These are phyloP conservation scores for Syngnathus typhle DNA, from an alignment of 2,113 vertebrate genomes.

Conservation along the genomic window DNA sequence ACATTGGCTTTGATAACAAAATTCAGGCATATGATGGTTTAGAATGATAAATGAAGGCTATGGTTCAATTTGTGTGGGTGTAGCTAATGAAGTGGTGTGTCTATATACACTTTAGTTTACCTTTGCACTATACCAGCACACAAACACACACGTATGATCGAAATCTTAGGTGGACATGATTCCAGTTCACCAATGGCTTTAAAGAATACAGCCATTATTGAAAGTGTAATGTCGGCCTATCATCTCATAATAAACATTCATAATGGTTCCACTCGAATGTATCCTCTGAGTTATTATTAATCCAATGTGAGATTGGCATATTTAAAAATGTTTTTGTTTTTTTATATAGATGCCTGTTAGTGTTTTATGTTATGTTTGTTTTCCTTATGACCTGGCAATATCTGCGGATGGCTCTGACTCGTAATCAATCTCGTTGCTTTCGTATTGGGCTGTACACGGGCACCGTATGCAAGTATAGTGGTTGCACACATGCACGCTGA, in stretches of 20 bases:
- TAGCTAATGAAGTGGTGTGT: background rate
- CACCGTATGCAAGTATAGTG: slow-evolving; percentile 54
- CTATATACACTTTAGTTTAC: background rate
- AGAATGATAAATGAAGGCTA: background rate
- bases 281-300: background rate
- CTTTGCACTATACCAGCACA: background rate
- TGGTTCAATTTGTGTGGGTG: background rate
- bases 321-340: background rate
- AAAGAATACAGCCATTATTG: background rate
- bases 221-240: background rate
- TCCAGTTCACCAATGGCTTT: background rate
- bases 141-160: background rate
- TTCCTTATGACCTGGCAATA: background rate
- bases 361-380: slow-evolving; percentile 10
- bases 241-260: background rate
- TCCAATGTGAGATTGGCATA: background rate
- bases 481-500: slow-evolving; percentile 55
- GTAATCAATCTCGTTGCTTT: slow-evolving; percentile 37
- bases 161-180: background rate
- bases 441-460: slow-evolving; percentile 39
- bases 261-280: background rate
- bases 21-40: background rate
- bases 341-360: background rate
- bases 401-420: slow-evolving; percentile 9
- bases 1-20: too few species aligned